A percentile compares a stretch with the other conserved stretches of the same genome.
Evolutionary conservation across 2,113 vertebrate genomes (phyloP).

Genomic region (Delphinapterus leucas): DNA sequence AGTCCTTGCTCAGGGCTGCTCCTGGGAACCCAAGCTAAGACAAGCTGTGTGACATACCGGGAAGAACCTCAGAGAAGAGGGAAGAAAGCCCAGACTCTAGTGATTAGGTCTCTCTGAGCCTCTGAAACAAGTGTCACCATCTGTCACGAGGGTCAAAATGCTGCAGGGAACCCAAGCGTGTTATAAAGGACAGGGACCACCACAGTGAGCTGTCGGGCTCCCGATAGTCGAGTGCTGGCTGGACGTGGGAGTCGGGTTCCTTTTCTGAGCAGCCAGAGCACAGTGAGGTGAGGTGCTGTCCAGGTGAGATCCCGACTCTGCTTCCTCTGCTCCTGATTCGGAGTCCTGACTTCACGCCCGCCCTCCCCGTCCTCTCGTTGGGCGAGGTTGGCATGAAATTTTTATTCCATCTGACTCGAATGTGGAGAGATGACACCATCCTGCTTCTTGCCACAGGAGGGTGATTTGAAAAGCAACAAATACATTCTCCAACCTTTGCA

Average conservation of each 20-base stretch:
- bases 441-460: not conserved
- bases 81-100: not conserved
- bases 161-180: not conserved
- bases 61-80: not conserved
- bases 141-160: not conserved
- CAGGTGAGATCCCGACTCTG: not conserved
- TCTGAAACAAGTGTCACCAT: not conserved
- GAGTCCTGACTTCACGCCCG: not conserved
- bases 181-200: not conserved
- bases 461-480: conserved; percentile 1
- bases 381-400: not conserved
- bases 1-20: not conserved
- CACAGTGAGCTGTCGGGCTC: not conserved
- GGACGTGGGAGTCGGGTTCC: not conserved
- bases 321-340: not conserved
- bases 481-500: conserved; percentile 15
- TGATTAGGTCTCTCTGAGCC: not conserved
- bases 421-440: not conserved
- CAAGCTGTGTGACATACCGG: no score
- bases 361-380: not conserved
- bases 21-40: not conserved
- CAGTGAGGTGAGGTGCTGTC: not conserved
- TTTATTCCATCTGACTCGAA: conserved; percentile 13
- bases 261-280: not conserved
- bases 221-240: no score